These are phyloP conservation scores for Coracias cyanogaster DNA, from an alignment of 2,797 vertebrate genomes.

Conservation along the genomic window DNA sequence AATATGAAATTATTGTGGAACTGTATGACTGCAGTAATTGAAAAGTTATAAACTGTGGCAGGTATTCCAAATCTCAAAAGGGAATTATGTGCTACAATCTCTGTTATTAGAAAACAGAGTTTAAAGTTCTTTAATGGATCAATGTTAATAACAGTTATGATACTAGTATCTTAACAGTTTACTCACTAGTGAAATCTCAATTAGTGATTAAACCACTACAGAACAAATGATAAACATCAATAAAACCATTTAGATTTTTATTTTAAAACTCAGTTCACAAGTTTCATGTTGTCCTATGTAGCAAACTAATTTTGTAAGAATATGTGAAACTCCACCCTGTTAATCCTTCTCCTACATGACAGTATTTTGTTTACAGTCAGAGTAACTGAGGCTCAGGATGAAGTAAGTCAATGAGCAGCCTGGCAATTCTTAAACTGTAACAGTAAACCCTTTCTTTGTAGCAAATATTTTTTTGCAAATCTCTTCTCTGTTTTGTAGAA, in stretches of 20 bases:
- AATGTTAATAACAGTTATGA: not conserved
- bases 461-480: not conserved
- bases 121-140: not conserved
- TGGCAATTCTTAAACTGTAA: not conserved
- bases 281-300: not conserved
- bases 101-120: not conserved
- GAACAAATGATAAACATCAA: not conserved
- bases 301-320: not conserved
- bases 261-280: not conserved
- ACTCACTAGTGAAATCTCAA: not conserved
- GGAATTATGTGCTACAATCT: not conserved
- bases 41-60: not conserved
- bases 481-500: not conserved
- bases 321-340: not conserved
- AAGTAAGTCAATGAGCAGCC: accelerated
- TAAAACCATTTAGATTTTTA: not conserved
- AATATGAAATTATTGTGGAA: not conserved
- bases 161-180: not conserved
- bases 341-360: not conserved
- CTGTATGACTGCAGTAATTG: not conserved
- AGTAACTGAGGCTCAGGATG: not conserved
- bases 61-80: not conserved
- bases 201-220: not conserved
- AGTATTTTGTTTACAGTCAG: not conserved
- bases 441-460: not conserved